Percentiles rank a stretch among this genome's conserved stretches.
Evolutionary conservation across 2,113 vertebrate genomes (phyloP).

Genomic region (Muntiacus muntjak): DNA sequence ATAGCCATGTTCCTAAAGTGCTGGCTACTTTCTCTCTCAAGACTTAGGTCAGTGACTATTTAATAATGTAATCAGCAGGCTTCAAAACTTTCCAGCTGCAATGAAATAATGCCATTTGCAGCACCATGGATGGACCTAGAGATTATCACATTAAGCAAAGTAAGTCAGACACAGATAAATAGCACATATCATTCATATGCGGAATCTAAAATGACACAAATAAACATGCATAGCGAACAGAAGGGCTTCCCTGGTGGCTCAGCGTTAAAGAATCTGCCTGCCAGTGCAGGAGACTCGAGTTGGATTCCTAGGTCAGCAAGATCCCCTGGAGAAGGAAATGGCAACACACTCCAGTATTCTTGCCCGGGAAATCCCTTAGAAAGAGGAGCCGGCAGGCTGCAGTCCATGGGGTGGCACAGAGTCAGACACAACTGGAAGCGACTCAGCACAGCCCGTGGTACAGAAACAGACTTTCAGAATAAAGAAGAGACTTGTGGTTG

Average conservation of each 20-base stretch:
- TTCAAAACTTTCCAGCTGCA: slow-evolving; percentile 64
- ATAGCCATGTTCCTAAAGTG: slow-evolving; percentile 61
- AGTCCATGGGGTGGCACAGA: background rate
- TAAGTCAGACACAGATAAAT: background rate
- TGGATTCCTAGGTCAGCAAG: background rate
- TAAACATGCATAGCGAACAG: background rate
- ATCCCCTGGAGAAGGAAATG: background rate
- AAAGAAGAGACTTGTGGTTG: background rate
- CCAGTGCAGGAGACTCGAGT: background rate
- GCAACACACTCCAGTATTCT: background rate
- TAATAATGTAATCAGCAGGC: slow-evolving; percentile 80
- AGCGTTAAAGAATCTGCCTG: background rate
- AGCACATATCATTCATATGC: background rate
- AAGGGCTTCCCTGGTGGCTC: background rate
- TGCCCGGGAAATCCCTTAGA: background rate
- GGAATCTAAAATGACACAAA: background rate
- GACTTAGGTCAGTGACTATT: slow-evolving; percentile 73
- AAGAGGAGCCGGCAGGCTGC: background rate
- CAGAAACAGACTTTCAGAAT: background rate
- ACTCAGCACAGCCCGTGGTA: background rate
- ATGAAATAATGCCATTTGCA: background rate
- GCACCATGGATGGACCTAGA: background rate
- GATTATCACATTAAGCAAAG: background rate
- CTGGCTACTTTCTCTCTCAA: slow-evolving; percentile 46
- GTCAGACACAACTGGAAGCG: background rate